Evolutionary conservation across 2,888 invertebrate species (phyloP), one percentile per base, ranked within the genome.

Genomic region (Microdon myrmicae): DNA sequence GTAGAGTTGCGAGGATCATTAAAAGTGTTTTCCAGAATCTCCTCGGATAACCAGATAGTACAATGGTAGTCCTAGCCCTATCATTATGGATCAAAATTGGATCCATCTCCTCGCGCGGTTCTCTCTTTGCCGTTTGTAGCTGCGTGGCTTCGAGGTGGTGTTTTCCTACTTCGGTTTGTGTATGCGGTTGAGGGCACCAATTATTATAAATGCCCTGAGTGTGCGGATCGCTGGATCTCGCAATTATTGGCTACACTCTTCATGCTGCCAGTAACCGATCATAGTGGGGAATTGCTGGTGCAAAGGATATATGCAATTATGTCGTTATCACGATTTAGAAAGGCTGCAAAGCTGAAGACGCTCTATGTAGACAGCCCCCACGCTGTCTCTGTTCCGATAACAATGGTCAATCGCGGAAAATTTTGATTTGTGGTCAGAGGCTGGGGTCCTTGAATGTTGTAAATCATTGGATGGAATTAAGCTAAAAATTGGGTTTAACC

Each of bases 251-350:
- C 53, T 58, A 47, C 58, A 53, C 23, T 37, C 37, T 47, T 55
- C 25, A 49, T 61, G 44, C 29, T 39, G 28, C 9, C 48, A 51
- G 41, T 51, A 64, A 58, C 64, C 47, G 64, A 64, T 64, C 64
- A 64, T 64, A 64, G 58, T 31, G 45, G 28, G 43, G 55, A 58
- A 56, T 51, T 26, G 35, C 51, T 64, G 44, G 32, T 47, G 58
- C 58, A 58, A 64, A 58, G 64, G 58, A 64, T 64, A 64, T 41
- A 56, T 56, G 58, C 64, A 64, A 64, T 64, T 64, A 64, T 53
- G 58, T 64, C 64, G 58, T 64, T 64, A 64, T 64, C 64, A 64
- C 64, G 64, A 64, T 64, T 58, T 45, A 53, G 58, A 64, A 54
- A 53, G 64, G 41, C 20, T 58, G 23, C 55, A 26, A 14, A 37